These are phyloP conservation scores for Aethes cnicana DNA, from an alignment of 2,888 invertebrate genomes.

Conservation along the genomic window DNA sequence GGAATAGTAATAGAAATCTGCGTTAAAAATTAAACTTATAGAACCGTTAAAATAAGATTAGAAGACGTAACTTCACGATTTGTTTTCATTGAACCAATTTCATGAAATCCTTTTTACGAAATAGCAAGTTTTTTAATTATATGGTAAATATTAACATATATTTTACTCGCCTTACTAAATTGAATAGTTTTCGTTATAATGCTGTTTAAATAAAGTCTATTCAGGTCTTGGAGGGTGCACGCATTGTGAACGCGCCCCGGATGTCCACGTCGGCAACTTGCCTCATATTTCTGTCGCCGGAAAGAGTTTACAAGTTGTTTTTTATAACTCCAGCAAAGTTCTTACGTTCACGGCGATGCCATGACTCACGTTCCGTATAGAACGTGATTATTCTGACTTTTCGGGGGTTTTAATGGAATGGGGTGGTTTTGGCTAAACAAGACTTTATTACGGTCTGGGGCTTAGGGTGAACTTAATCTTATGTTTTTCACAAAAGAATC, in stretches of 20 bases:
- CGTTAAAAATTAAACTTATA: no score
- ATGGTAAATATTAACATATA: no score
- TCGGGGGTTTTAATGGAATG: constrained; percentile 21
- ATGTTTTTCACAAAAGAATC: not conserved
- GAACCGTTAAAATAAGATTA: no score
- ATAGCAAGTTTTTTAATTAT: no score
- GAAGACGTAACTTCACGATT: no score
- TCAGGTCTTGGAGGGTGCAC: no score
- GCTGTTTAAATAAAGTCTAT: no score
- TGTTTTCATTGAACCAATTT: no score
- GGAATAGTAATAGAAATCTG: no score
- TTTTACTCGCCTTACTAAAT: no score
- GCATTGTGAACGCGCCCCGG: constrained; percentile 35
- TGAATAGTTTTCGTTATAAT: no score
- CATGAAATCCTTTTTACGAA: no score
- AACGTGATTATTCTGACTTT: constrained; percentile 35
- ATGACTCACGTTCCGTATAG: constrained; percentile 35
- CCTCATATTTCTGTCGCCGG: constrained; percentile 64
- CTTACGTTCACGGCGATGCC: constrained; percentile 51
- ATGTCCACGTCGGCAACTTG: constrained; percentile 55
- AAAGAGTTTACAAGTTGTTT: constrained; percentile 66
- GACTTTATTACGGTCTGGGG: constrained; percentile 4
- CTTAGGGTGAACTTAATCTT: not conserved
- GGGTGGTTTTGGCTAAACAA: constrained; percentile 12
- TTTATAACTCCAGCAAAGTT: constrained; percentile 52